Evolutionary conservation across 1,140 invertebrate genomes (phyloP).

Genomic region (Hyles vespertilio): DNA sequence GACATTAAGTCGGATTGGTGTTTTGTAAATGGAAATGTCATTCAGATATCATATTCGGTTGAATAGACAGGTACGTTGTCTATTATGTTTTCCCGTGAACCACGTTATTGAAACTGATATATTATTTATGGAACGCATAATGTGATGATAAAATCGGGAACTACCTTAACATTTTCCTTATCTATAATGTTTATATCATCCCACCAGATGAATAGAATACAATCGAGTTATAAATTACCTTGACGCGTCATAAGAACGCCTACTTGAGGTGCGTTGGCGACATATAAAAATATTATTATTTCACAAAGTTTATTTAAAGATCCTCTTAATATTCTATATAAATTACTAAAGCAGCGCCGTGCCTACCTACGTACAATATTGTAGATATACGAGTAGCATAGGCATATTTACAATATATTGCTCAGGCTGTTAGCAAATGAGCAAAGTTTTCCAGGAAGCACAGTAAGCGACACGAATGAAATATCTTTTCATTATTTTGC

Average conservation of each 20-base stretch:
- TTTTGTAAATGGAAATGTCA: conserved; percentile 6
- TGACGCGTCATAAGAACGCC: background rate
- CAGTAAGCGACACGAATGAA: no score
- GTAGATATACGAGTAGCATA: no score
- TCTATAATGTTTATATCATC: background rate
- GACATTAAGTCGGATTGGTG: background rate
- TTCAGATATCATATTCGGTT: background rate
- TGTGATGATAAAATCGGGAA: background rate
- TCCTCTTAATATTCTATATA: no score
- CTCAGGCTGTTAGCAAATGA: no score
- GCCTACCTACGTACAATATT: no score
- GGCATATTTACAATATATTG: no score
- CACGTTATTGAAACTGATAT: background rate
- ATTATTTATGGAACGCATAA: background rate
- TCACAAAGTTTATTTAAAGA: no score
- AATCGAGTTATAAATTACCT: background rate
- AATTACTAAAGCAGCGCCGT: no score
- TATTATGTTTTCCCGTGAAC: background rate
- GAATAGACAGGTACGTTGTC: background rate
- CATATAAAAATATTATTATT: no score
- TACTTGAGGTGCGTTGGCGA: no score
- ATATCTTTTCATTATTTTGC: no score
- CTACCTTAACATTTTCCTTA: background rate
- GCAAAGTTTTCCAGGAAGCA: no score
- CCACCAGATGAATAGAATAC: background rate